These are phyloP conservation scores for Drosophila paracracens DNA, from an alignment of 2,888 invertebrate species.

Conservation along the genomic window DNA sequence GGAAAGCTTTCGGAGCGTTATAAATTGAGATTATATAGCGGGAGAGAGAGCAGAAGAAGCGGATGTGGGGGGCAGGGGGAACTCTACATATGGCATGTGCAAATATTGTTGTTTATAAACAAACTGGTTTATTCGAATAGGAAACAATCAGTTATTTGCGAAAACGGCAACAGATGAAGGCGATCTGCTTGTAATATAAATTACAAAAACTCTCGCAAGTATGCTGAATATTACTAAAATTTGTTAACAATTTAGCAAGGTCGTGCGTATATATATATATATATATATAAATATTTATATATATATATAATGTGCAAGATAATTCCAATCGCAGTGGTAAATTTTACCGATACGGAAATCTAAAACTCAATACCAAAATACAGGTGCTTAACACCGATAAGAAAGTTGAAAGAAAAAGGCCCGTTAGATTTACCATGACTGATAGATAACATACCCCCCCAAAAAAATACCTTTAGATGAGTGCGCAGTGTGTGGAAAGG, in stretches of 20 bases:
- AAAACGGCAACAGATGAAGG: conserved; percentile 37
- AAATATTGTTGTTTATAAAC: conserved; percentile 65
- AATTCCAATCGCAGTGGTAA: conserved; percentile 11
- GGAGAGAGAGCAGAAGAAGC: background rate
- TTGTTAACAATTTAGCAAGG: background rate
- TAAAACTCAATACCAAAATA: conserved; percentile 42
- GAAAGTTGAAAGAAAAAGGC: conserved; percentile 30
- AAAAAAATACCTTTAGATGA: conserved; percentile 3
- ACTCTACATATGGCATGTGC: conserved; percentile 13
- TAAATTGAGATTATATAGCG: background rate
- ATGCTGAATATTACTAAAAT: background rate
- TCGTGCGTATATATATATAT: background rate
- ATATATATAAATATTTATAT: background rate
- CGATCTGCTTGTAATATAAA: background rate
- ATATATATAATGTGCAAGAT: conserved; percentile 7
- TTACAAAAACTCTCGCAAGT: background rate
- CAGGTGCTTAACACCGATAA: conserved; percentile 53
- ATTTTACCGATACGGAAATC: conserved; percentile 46
- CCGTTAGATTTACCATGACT: conserved; percentile 10
- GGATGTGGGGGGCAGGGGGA: background rate
- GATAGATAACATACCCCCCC: conserved; percentile 23
- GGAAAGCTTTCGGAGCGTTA: conserved; percentile 2
- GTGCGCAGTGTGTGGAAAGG: background rate
- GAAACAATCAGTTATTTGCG: conserved; percentile 47
- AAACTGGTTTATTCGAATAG: conserved; percentile 57